A percentile compares a stretch with the other conserved stretches of the same genome.
Evolutionary conservation across 2,888 invertebrate species (phyloP).

Genomic region (Ichneumon xanthorius): DNA sequence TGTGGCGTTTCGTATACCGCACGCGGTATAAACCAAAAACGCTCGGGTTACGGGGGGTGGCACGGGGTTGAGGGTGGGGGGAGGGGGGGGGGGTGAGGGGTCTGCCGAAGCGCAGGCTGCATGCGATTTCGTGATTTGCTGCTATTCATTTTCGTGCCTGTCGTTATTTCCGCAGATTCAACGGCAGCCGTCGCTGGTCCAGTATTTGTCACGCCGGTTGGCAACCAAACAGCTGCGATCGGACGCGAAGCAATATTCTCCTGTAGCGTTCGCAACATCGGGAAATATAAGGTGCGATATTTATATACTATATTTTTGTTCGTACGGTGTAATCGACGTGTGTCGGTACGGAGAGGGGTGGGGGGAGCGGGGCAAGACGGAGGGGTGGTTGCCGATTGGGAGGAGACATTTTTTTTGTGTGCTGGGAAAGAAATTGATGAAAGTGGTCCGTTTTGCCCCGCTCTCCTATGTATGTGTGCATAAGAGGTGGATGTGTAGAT

Average conservation of each 20-base stretch:
- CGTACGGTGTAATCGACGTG: not conserved
- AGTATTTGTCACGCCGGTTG: slow-evolving; percentile 81
- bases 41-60: not conserved
- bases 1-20: slow-evolving; percentile 5
- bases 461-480: not conserved
- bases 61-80: not conserved
- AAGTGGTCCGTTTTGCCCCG: not conserved
- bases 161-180: slow-evolving; percentile 75
- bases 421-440: not conserved
- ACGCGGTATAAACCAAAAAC: not conserved
- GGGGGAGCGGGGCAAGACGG: not conserved
- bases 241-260: slow-evolving; percentile 83
- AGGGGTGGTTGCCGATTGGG: not conserved
- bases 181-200: slow-evolving; percentile 75
- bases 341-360: not conserved
- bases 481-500: not conserved
- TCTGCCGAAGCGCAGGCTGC: slow-evolving; percentile 62
- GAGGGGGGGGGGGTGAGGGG: slow-evolving; percentile 6
- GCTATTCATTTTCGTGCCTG: slow-evolving; percentile 73
- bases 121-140: slow-evolving; percentile 67
- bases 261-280: slow-evolving; percentile 83
- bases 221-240: slow-evolving; percentile 83
- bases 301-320: slow-evolving; percentile 33
- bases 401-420: not conserved
- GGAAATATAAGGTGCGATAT: slow-evolving; percentile 81